Evolutionary conservation across 2,113 vertebrate species (phyloP), one percentile per base, ranked within the genome.

Genomic region (Alligator sinensis): DNA sequence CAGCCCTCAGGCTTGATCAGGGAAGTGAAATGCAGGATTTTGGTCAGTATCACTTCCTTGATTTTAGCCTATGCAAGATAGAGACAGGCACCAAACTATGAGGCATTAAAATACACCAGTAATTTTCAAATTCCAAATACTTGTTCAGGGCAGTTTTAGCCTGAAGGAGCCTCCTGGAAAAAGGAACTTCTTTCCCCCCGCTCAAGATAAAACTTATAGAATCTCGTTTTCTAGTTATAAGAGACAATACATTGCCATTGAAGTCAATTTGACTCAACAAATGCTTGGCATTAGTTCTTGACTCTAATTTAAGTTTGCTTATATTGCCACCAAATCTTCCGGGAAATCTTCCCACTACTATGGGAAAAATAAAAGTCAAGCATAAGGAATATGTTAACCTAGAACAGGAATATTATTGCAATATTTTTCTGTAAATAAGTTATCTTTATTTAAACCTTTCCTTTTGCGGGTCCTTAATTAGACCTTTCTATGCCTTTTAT

Each of bases 31-130:
- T n/a, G 21, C 27, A 77, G 28, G 24, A 9, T 0, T 90, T 87
- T 85, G 84, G 34, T n/a, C 1, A 30, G 77, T 95, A 96, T 94
- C 84, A 28, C 27, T 95, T 95, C 80, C 80, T 94, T 81, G 4
- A 4, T 82, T 95, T 85, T 82, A 80, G 62, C 21, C 38, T 62
- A 15, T 85, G 59, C n/a, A 72, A 66, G 60, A 91, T 25, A 90
- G 57, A 70, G 89, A 28, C 34, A 68, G 24, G 18, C 60, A 57
- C 25, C 57, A 21, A 22, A 16, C 16, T 83, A 21, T 87, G 82
- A 25, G 25, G n/a, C 70, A 16, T 66, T 58, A 94, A 63, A 28
- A 80, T 75, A 59, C 47, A 87, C 12, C 9, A 25, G 11, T 77
- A 64, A 30, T 47, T 72, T 80, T 84, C 25, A 91, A 83, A 74